Evolutionary conservation across 30 jellyfish, hydroid and myxozoan genomes (phyloP), one percentile per base, ranked within the genome.

Genomic region (Mastigias papua): DNA sequence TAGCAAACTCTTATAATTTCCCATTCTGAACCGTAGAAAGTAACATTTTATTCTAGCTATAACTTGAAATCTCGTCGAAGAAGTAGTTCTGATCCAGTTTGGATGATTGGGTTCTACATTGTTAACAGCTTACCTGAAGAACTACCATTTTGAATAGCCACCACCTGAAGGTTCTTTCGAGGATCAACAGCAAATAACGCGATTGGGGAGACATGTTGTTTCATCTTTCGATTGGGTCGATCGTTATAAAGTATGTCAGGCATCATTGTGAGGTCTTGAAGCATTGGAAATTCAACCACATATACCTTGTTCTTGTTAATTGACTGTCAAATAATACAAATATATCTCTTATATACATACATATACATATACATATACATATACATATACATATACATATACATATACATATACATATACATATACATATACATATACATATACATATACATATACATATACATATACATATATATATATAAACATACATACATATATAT

Each of bases 131-230:
- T 25, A 72, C 83, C 83, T 72, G 33, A 48, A 26, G 34, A 27
- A 11, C 69, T 72, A 20, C 21, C 37, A 37, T 72, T 72, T 25
- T 72, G 83, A 72, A 72, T 72, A 23, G 83, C 83, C 6, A 72
- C 83, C 23, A 72, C 68, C 37, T 20, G 34, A 69, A 72, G 63
- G 22, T 33, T 26, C 68, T 49, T 49, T 33, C 35, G 37, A 33
- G 68, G 66, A 21, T 72, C 67, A 19, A 72, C 83, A 32, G 83
- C 83, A 72, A 72, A 72, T 46, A 72, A 32, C 35, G 83, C 83
- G 17, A 72, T 72, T 7, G 83, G 83, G 23, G 63, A 13, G 1
- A 16, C 62, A 4, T 48, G 83, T 5, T 27, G 20, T 8, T 49
- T 48, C 83, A 72, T 72, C 29, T 37, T 72, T 37, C 1, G 34